Base-by-base conservation (phyloP, 2,113 vertebrate species). In the Osmerus eperlanus region DNA sequence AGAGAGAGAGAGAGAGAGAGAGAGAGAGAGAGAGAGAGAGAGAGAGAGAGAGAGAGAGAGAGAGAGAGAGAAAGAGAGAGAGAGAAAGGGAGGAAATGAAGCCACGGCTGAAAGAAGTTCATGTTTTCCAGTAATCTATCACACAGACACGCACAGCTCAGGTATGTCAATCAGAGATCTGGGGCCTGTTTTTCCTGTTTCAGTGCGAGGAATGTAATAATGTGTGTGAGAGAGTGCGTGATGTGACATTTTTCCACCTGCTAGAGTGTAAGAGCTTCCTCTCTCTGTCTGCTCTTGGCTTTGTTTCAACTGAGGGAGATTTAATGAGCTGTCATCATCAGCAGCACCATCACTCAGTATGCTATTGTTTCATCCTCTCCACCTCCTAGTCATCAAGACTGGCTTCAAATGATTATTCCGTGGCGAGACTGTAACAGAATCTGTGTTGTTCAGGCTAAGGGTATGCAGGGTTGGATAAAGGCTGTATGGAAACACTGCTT, bases 101-200 rank as follows among this genome's bases (percentile, higher is more conserved):
- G 41, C 41, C 41, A 47, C 41, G 7, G 41, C 9, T 9, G 41
- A 47, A 47, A 47, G 41, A 0, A 11, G 41, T 47, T 47, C 41
- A 47, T 16, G 32, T 36, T 36, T 64, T 64, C 62, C 62, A 64
- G 62, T 41, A 18, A 64, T 64, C 62, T 41, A 64, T 64, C 62
- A 47, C 41, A 47, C 41, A 47, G 41, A 47, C 41, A 5, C 2
- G 9, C 56, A n/a, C 9, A 21, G n/a, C 56, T 21, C 56, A 59
- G 18, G 15, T 28, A 41, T 0, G 18, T 29, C 28, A 16, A 32
- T 15, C 32, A 29, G 28, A 64, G 2, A 32, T 14, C 62, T 16
- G 28, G 8, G 32, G 4, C 32, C 4, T 36, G 19, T 67, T n/a
- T 67, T 19, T 14, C 56, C n/a, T 21, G 41, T 47, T 47, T 47